These are phyloP conservation scores for Oscheius sp. DNA, from an alignment of 2,888 invertebrate genomes.

Conservation along the genomic window DNA sequence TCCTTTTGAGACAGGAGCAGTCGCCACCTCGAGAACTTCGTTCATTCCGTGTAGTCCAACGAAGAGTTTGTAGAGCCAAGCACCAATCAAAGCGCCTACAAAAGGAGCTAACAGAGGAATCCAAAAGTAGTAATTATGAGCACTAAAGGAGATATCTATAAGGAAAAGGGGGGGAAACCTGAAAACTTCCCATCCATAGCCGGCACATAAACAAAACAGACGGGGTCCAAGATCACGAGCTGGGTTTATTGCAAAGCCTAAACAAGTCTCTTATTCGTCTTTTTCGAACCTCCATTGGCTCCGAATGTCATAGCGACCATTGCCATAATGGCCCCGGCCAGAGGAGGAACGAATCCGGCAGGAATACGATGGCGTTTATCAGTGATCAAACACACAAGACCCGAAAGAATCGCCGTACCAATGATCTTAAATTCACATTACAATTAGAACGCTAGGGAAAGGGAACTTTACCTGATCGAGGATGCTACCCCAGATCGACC, in stretches of 20 bases:
- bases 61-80: conserved; percentile 72
- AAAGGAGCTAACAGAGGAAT: conserved; percentile 74
- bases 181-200: conserved; percentile 67
- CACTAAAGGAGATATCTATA: conserved; percentile 56
- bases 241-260: conserved; percentile 76
- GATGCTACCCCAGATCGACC: conserved; percentile 72
- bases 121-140: conserved; percentile 73
- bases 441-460: neutral
- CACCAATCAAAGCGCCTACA: conserved; percentile 75
- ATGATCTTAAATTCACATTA: conserved; percentile 58
- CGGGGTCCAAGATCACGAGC: conserved; percentile 72
- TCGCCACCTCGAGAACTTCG: conserved; percentile 46
- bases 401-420: conserved; percentile 68
- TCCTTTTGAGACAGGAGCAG: conserved; percentile 39
- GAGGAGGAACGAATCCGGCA: conserved; percentile 56
- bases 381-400: conserved; percentile 62
- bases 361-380: conserved; percentile 68
- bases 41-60: conserved; percentile 74
- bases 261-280: conserved; percentile 75
- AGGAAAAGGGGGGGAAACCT: conserved; percentile 41
- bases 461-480: conserved; percentile 73
- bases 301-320: conserved; percentile 43
- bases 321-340: conserved; percentile 65
- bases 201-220: conserved; percentile 63
- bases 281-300: neutral